Percentiles rank a stretch among this genome's conserved stretches.
phyloP scores from a whole-genome alignment of 2,797 vertebrate genomes.

The Craterocephalus amniculus region DNA sequence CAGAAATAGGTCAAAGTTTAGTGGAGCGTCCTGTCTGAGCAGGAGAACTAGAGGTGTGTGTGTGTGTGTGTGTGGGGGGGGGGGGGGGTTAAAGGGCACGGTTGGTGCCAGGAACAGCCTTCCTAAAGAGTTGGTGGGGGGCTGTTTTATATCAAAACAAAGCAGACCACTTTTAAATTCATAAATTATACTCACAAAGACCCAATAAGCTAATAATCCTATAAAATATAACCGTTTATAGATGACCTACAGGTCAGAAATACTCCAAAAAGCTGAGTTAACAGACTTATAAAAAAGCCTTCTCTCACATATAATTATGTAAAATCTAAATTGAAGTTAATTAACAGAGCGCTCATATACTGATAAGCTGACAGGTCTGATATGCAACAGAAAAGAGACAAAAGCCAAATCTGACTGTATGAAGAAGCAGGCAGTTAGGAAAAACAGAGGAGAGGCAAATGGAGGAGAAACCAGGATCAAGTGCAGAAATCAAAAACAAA shows the following conservation, averaged over 20 bases:
- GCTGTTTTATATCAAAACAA: slow-evolving; percentile 13
- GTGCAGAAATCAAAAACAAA: neutral
- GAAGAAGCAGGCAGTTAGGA: neutral
- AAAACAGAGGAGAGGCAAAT: neutral
- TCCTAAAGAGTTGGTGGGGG: neutral
- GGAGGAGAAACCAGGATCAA: neutral
- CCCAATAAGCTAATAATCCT: neutral
- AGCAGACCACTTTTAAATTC: neutral
- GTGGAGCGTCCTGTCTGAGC: slow-evolving; percentile 75
- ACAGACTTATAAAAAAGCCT: too few species aligned
- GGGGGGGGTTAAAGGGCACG: slow-evolving; percentile 31
- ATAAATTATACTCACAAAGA: neutral
- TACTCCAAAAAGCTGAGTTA: neutral
- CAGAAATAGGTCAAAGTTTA: slow-evolving; percentile 82
- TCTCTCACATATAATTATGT: too few species aligned
- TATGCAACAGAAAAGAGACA: neutral
- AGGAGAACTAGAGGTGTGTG: slow-evolving; percentile 49
- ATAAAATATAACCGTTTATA: slow-evolving; percentile 3
- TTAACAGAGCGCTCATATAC: too few species aligned
- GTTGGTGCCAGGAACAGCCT: slow-evolving; percentile 27
- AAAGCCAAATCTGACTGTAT: neutral
- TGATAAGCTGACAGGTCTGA: neutral
- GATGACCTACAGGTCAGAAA: slow-evolving; percentile 2
- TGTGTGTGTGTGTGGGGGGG: too few species aligned
- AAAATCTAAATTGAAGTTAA: too few species aligned